Base-by-base conservation (phyloP, 2,113 vertebrate species). In the Brienomyrus longianalis region DNA sequence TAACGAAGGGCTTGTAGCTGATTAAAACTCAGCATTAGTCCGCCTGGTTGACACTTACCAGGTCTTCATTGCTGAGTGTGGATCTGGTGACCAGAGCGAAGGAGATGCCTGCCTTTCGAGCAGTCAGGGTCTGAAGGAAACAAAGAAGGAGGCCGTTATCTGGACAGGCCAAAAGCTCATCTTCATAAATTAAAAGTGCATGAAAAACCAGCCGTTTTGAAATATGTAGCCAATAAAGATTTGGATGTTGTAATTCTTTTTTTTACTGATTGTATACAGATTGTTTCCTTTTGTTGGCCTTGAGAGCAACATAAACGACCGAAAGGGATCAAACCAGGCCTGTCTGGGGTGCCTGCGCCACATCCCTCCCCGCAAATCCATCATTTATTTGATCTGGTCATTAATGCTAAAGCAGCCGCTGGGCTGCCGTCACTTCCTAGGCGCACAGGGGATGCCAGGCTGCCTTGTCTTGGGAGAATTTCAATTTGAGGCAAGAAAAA, bases 101-200 rank as follows among this genome's bases (percentile, higher is more conserved):
- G 77, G 98, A 99, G 92, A 99, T 97, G 93, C 98, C 98, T 94
- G 98, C 98, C 96, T 99, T 99, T 94, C 98, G 96, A 94, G 98
- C 98, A 95, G 98, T 96, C 93, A 99, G 94, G 3, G 98, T 99
- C 98, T 99, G 93, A 89, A 89, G 23, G 91, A 91, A 59, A 89
- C 84, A 59, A 51, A 85, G 54, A 45, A 7, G 23, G 27, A 45
- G 8, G 43, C 2, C 27, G 3, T 77, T 39, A 39, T 77, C 31
- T 35, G 27, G 23, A 70, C 27, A 11, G 27, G 35, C 31, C 31
- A 35, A 80, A 39, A 39, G 5, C 74, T 80, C 15, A 43, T 43
- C 17, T 43, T 80, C 74, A 43, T 19, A 21, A 74, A 80, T 43
- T 43, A 80, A 80, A 39, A 35, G 35, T 43, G 35, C 35, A 3